Conservation (phyloP, 92 coral and sea anemone species). For the Actinernus sp. region DNA sequence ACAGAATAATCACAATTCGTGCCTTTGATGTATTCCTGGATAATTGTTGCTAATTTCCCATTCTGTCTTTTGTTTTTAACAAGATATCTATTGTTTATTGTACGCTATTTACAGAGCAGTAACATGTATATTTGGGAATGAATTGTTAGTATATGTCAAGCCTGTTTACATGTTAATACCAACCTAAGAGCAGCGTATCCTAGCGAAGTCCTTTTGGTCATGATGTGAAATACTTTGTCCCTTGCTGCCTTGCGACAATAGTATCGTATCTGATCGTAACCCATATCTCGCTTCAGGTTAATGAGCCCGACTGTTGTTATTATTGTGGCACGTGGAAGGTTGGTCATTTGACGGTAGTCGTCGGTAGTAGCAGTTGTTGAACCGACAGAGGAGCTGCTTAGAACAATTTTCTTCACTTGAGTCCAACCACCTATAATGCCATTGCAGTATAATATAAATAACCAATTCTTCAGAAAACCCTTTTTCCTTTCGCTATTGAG, state of each 20-base stretch:
- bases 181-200: conserved; percentile 40
- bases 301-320: background rate
- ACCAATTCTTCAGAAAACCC: no score
- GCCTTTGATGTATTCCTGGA: no score
- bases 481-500: no score
- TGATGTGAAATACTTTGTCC: conserved; percentile 52
- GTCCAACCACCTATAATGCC: conserved; percentile 3
- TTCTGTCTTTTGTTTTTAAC: no score
- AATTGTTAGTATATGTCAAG: no score
- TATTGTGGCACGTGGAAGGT: background rate
- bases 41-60: no score
- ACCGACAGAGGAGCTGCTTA: background rate
- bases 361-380: background rate
- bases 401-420: background rate
- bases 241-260: conserved; percentile 29
- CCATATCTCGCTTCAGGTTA: conserved; percentile 31
- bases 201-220: conserved; percentile 16
- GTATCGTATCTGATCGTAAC: conserved; percentile 47
- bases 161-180: no score
- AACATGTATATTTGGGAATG: no score
- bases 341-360: background rate
- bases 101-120: no score
- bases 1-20: no score
- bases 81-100: no score
- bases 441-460: no score